Base-by-base conservation (phyloP, 1,140 invertebrate genomes). In the Cardiocondyla obscurior region DNA sequence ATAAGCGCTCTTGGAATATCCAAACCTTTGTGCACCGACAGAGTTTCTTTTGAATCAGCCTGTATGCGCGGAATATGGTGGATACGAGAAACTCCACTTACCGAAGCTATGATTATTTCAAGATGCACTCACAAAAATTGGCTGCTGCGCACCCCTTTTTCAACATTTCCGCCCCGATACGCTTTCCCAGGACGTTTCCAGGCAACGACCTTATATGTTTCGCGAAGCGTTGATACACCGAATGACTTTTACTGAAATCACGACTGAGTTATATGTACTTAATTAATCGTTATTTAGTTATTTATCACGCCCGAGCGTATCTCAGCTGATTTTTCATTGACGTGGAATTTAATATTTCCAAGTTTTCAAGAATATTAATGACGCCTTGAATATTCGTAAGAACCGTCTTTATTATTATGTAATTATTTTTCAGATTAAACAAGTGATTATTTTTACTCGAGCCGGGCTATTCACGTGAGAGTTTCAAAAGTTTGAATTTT, bases 51-150 rank as follows among this genome's bases (percentile, higher is more conserved):
- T 62, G 72, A 22, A 76, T 76, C 33, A 12, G 19, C 28, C 25
- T 62, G n/a, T 76, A 46, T 36, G 57, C 39, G 28, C 14, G n/a
- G 72, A 62, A 62, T 62, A 76, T 62, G 14, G 72, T 7, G n/a
- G 19, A 76, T 46, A 62, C 57, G 55, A 69, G 82, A 16, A 88
- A 85, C 83, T 86, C 81, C 90, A 90, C 87, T 91, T 91, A 90
- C 89, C 62, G 85, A 84, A 83, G 87, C 89, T 91, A 92, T 92
- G 91, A 92, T 92, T 92, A 92, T 93, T 93, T 93, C 87, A 93
- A 90, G 89, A 85, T 93, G 92, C 92, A 93, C 93, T 93, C 89
- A 90, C 90, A 91, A 93, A 93, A 93, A 93, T 93, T 93, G 91
- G 89, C 89, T 89, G 87, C 86, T 72, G 53, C 22, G 42, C 42